Base-by-base conservation (phyloP, 2,113 vertebrate species). In the Lanius ludovicianus region DNA sequence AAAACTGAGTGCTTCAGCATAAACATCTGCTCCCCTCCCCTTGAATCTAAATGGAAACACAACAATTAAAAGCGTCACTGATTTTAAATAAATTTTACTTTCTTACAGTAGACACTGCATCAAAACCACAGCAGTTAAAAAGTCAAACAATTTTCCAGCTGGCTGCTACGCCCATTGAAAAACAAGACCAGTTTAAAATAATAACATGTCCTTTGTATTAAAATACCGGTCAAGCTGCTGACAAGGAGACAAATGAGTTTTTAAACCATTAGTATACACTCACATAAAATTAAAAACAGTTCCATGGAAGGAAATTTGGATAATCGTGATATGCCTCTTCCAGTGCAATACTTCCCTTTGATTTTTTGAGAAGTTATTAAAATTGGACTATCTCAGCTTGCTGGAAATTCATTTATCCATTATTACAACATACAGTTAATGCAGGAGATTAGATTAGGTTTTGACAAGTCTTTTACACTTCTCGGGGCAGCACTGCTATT, bases 121-220 rank as follows among this genome's bases (percentile, higher is more conserved):
- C 77, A 93, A 88, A 93, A 84, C 49, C 86, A 62, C 39, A 70
- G 75, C 71, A 90, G 65, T 93, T 91, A 92, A 68, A 83, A 88
- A 95, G 93, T 81, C 88, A 93, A 94, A 81, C 73, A 70, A 56
- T 89, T 90, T 96, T 94, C 84, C 78, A 94, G 82, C 42, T 94
- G 81, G 53, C 73, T 92, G 79, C 79, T 91, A 86, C 44, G 68
- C 25, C 82, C 44, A 57, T 11, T 87, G 60, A 59, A 74, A 96
- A 94, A 78, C 42, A 89, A 74, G 85, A 70, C 82, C 17, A 2
- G 81, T 68, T 82, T 46, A 62, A 93, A 74, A 94, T 49, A 71
- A 93, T 85, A 49, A 60, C 46, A 31, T 2, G 8, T 83, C 56
- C 84, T 70, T 68, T 60, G 46, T 73, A 88, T 70, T 93, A 94